A percentile compares a stretch with the other conserved stretches of the same genome.
These are phyloP conservation scores for Hoplodrina ambigua DNA, from an alignment of 2,888 invertebrate genomes.

Conservation along the genomic window DNA sequence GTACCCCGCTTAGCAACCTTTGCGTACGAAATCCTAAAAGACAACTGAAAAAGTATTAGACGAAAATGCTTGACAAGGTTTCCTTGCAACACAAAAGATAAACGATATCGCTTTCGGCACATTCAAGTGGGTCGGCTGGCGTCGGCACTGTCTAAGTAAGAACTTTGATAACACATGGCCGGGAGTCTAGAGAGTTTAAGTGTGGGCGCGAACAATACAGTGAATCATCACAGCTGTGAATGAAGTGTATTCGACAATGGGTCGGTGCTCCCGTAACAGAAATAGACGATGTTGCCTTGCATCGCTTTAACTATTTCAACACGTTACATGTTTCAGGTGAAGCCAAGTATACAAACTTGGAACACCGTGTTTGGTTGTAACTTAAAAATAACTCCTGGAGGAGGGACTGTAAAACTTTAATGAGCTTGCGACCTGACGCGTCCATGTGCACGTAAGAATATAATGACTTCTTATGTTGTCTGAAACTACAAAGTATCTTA, in stretches of 20 bases:
- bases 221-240: slow-evolving; percentile 84
- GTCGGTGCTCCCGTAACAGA: slow-evolving; percentile 81
- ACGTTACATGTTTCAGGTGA: slow-evolving; percentile 71
- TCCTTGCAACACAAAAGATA: slow-evolving; percentile 67
- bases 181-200: slow-evolving; percentile 68
- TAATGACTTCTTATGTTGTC: slow-evolving; percentile 36
- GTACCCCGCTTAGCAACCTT: too few relatives aligned
- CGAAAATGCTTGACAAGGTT: slow-evolving; percentile 60
- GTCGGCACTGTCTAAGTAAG: slow-evolving; percentile 64
- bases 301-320: slow-evolving; percentile 73
- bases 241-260: slow-evolving; percentile 80
- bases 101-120: slow-evolving; percentile 72
- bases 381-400: slow-evolving; percentile 51
- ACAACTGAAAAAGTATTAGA: slow-evolving; percentile 8
- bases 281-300: slow-evolving; percentile 80
- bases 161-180: slow-evolving; percentile 70
- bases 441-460: slow-evolving; percentile 35
- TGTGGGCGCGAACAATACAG: slow-evolving; percentile 81
- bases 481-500: slow-evolving; percentile 27
- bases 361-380: slow-evolving; percentile 55
- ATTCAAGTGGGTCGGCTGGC: slow-evolving; percentile 70
- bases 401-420: slow-evolving; percentile 53
- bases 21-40: slow-evolving; percentile 33
- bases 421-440: slow-evolving; percentile 41
- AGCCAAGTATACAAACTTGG: slow-evolving; percentile 55